These are phyloP conservation scores for Quiscalus mexicanus DNA, from an alignment of 2,113 vertebrate species.

Conservation along the genomic window DNA sequence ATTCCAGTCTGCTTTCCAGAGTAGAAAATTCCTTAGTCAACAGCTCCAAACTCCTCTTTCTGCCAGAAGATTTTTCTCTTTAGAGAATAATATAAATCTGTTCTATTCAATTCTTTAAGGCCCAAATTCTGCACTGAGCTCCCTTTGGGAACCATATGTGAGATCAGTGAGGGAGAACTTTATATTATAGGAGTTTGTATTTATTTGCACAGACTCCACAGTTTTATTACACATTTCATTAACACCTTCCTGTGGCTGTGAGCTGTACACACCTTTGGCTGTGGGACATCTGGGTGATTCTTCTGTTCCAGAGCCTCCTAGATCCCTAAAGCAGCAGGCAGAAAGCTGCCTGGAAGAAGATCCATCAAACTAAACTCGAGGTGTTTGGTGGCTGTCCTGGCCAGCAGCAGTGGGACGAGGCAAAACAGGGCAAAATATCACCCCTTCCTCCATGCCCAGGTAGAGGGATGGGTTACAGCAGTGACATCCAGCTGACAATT, in stretches of 20 bases:
- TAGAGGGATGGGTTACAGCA: background rate
- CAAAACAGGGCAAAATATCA: background rate
- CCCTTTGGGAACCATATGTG: background rate
- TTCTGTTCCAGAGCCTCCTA: background rate
- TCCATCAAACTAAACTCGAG: background rate
- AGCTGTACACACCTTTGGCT: background rate
- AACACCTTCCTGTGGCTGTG: background rate
- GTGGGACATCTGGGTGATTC: background rate
- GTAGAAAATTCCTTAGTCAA: background rate
- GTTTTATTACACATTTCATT: background rate
- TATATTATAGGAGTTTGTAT: background rate
- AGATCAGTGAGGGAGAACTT: background rate
- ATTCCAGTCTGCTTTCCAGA: slow-evolving; percentile 17
- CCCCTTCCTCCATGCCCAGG: background rate
- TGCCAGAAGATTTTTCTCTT: slow-evolving; percentile 24
- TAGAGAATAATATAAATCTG: background rate
- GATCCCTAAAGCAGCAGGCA: background rate
- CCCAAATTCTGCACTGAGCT: background rate
- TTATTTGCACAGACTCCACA: background rate
- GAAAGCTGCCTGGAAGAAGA: background rate
- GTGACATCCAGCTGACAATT: background rate
- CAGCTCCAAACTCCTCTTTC: background rate
- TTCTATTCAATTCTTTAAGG: slow-evolving; percentile 10
- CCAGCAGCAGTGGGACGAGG: background rate
- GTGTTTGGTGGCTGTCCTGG: background rate